phyloP scores from a whole-genome alignment of 2,113 vertebrate genomes.

The Hipposideros armiger region DNA sequence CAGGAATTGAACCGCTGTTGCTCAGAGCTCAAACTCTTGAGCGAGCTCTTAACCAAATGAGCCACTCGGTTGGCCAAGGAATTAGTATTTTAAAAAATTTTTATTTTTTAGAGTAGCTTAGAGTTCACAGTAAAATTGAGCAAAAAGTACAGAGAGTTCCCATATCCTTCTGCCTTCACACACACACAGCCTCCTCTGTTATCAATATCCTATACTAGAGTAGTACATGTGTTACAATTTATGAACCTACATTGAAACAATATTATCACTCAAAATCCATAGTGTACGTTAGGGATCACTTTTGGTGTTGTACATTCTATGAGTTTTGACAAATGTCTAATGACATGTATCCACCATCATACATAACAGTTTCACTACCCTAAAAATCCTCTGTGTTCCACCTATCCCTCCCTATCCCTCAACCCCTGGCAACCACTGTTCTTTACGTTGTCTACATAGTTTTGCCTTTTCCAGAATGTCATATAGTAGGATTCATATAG shows the following conservation, averaged over 20 bases:
- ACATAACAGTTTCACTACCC: neutral
- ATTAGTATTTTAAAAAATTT: neutral
- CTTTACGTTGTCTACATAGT: neutral
- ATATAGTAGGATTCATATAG: neutral
- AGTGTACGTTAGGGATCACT: neutral
- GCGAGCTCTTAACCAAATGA: too few species aligned
- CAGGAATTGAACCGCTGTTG: too few species aligned
- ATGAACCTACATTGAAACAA: neutral
- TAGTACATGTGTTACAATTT: neutral
- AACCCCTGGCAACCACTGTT: neutral
- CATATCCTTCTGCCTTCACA: neutral
- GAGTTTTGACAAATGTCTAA: neutral
- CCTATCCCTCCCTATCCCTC: neutral
- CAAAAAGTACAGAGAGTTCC: neutral
- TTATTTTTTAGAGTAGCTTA: neutral
- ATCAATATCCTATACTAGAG: neutral
- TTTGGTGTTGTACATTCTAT: neutral
- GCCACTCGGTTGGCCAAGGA: too few species aligned
- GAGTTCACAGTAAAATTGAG: neutral
- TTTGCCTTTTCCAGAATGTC: constrained; percentile 13
- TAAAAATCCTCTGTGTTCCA: neutral
- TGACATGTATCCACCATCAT: neutral
- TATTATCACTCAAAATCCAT: neutral
- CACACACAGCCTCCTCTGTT: neutral
- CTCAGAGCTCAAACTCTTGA: too few species aligned